These are phyloP conservation scores for Drosophila mimetica DNA, from an alignment of 2,888 invertebrate genomes.

Conservation along the genomic window DNA sequence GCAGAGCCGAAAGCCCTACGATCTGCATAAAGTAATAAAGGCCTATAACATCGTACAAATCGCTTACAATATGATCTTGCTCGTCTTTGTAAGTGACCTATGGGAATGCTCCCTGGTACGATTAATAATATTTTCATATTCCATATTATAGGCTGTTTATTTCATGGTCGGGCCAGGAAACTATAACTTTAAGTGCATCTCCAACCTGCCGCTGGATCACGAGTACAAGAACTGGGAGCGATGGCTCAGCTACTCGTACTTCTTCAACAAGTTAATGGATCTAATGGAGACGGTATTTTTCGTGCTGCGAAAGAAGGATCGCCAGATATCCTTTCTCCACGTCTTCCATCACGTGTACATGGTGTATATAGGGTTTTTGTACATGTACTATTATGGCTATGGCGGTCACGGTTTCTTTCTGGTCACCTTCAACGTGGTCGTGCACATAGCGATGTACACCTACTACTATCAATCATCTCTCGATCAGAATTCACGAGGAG, in stretches of 20 bases:
- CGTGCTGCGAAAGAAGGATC: conserved; percentile 58
- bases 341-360: conserved; percentile 55
- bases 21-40: conserved; percentile 38
- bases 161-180: conserved; percentile 33
- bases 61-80: conserved; percentile 32
- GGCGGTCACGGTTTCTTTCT: conserved; percentile 46
- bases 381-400: conserved; percentile 37
- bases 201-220: conserved; percentile 43
- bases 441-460: conserved; percentile 54
- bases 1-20: conserved; percentile 42
- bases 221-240: conserved; percentile 52
- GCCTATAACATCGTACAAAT: conserved; percentile 53
- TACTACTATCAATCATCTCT: conserved; percentile 51
- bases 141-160: background rate
- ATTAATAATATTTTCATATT: background rate
- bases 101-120: too few species aligned
- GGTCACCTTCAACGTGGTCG: conserved; percentile 32
- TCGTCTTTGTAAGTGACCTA: conserved; percentile 40
- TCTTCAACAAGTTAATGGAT: conserved; percentile 56
- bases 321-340: conserved; percentile 54
- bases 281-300: conserved; percentile 59
- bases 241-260: conserved; percentile 50
- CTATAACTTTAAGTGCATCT: conserved; percentile 20
- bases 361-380: conserved; percentile 20
- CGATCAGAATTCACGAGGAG: background rate